phyloP scores from a whole-genome alignment of 2,888 invertebrate genomes.

The Nephrocerus scutellatus region DNA sequence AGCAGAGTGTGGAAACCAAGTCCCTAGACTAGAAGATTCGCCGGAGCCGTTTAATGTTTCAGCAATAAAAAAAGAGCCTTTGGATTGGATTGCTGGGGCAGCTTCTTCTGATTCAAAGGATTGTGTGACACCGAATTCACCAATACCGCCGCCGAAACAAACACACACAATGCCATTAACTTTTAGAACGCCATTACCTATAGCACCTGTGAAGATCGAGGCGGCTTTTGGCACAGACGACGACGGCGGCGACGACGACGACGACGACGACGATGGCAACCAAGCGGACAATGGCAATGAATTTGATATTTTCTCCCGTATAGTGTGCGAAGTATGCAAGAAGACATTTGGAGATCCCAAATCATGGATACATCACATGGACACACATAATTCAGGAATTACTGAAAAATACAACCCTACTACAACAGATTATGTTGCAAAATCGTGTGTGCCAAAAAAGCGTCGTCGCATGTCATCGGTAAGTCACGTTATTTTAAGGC shows the following conservation, averaged over 20 bases:
- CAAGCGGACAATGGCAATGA: slow-evolving; percentile 31
- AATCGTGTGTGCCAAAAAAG: slow-evolving; percentile 45
- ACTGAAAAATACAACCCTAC: background rate
- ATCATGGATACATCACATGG: slow-evolving; percentile 77
- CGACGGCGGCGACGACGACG: slow-evolving; percentile 19
- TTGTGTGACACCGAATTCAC: slow-evolving; percentile 22
- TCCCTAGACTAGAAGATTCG: too few relatives aligned
- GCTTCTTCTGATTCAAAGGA: slow-evolving; percentile 19
- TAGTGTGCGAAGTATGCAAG: slow-evolving; percentile 76
- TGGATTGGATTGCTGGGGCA: slow-evolving; percentile 55
- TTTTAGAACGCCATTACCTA: slow-evolving; percentile 29
- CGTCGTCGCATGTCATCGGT: slow-evolving; percentile 55
- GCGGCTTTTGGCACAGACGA: slow-evolving; percentile 24
- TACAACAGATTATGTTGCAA: slow-evolving; percentile 12
- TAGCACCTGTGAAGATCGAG: slow-evolving; percentile 31
- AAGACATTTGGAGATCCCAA: slow-evolving; percentile 75
- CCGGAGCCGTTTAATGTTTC: slow-evolving; percentile 34
- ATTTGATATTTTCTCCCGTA: slow-evolving; percentile 59
- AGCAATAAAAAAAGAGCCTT: slow-evolving; percentile 56
- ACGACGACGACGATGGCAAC: slow-evolving; percentile 21
- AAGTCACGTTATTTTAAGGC: slow-evolving; percentile 19
- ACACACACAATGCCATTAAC: slow-evolving; percentile 38
- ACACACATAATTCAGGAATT: slow-evolving; percentile 59
- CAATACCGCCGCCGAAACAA: slow-evolving; percentile 17
- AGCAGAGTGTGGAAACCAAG: too few relatives aligned